Base-by-base conservation (phyloP, 2,888 invertebrate genomes). In the Petrolisthes manimaculis region DNA sequence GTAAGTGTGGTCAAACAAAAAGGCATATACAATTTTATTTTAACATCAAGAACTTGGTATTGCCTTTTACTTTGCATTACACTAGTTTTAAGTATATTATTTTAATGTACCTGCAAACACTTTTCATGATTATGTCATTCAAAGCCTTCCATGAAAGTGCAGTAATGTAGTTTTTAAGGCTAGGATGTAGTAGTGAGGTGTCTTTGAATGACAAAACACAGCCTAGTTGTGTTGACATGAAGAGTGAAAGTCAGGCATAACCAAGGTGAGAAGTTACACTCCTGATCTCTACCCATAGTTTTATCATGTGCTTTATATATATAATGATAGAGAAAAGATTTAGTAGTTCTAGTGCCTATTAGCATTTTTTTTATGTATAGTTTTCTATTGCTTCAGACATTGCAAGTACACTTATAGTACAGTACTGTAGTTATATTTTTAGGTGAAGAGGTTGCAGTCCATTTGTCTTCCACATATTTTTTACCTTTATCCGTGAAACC, bases 101-200 rank as follows among this genome's bases (percentile, higher is more conserved):
- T 37, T 71, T 18, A n/a, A 71, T 71, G 71, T 71, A 71, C 71
- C 71, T 71, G 71, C n/a, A n/a, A 21, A 14, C 71, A 71, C 71
- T 71, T 71, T n/a, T 71, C 18, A n/a, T 71, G 71, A 12, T n/a
- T n/a, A 21, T 71, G 71, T 71, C 71, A 71, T 71, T 71, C 71
- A 71, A n/a, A 71, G n/a, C 71, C 71, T 18, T 71, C 71, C 14
- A 12, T n/a, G 14, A 12, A 71, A 18, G 71, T 71, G 71, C 71
- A 71, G 71, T 71, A 71, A 71, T 21, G 6, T 71, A 71, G 71
- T 71, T 6, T 14, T 71, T 71, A 71, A 71, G 71, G 14, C 6
- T 71, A 71, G 71, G 21, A 6, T 18, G 71, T 71, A 71, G 21
- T 14, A n/a, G n/a, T 21, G n/a, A 18, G 21, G 71, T n/a, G 71